These are phyloP conservation scores for chimpanzee (Pan troglodytes) DNA, from an alignment of 2,113 vertebrate genomes.

Conservation along the genomic window NHGRI_mPanTro3-v2.1_pri NC_072403.2:74725001-74725500, in stretches of 20 bases:
- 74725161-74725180: background rate
- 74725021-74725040: background rate
- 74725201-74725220: background rate
- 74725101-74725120: background rate
- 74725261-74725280: background rate
- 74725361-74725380: background rate
- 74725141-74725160: background rate
- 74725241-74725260: background rate
- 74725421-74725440: background rate
- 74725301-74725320: background rate
- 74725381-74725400: background rate
- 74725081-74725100: background rate
- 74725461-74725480: background rate
- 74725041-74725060: background rate
- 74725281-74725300: background rate
- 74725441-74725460: background rate
- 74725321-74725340: background rate
- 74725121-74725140: background rate
- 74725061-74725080: background rate
- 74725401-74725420: fast-evolving
- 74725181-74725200: background rate
- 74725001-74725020: background rate
- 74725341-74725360: background rate
- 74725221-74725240: background rate
- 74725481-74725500: background rate